Evolutionary conservation across 2,888 invertebrate genomes (phyloP).

Genomic region (Aphidius colemani): DNA sequence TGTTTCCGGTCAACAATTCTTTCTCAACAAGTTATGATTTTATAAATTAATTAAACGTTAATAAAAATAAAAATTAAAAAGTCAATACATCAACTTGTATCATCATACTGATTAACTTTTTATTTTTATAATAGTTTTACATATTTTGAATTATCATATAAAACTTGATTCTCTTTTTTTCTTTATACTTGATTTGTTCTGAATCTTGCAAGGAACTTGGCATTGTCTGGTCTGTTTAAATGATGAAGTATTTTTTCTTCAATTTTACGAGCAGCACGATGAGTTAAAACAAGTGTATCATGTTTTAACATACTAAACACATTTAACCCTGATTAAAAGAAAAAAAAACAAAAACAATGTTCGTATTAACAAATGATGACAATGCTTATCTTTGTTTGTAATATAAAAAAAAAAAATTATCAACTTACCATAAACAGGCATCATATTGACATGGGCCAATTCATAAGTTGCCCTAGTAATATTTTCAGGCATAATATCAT

Average conservation of each 20-base stretch:
- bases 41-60: neutral
- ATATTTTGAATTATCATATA: conserved; percentile 15
- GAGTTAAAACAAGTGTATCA: conserved; percentile 86
- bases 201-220: conserved; percentile 61
- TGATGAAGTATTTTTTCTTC: conserved; percentile 78
- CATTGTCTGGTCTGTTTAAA: conserved; percentile 67
- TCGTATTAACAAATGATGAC: neutral
- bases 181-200: conserved; percentile 68
- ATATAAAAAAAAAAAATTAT: neutral
- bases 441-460: conserved; percentile 85
- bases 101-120: neutral
- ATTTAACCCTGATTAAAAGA: conserved; percentile 77
- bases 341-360: conserved; percentile 15
- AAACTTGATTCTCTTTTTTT: conserved; percentile 4
- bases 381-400: too few species aligned
- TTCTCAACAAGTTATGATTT: too few species aligned
- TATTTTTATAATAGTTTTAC: neutral
- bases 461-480: conserved; percentile 80
- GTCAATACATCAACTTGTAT: conserved; percentile 9
- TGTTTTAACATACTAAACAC: conserved; percentile 97
- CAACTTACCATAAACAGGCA: conserved; percentile 85
- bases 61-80: conserved; percentile 9
- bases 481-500: conserved; percentile 86
- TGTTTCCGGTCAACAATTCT: too few species aligned
- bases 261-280: conserved; percentile 80